phyloP scores from a whole-genome alignment of 2,113 vertebrate species.

The Paraplagusia blochii region DNA sequence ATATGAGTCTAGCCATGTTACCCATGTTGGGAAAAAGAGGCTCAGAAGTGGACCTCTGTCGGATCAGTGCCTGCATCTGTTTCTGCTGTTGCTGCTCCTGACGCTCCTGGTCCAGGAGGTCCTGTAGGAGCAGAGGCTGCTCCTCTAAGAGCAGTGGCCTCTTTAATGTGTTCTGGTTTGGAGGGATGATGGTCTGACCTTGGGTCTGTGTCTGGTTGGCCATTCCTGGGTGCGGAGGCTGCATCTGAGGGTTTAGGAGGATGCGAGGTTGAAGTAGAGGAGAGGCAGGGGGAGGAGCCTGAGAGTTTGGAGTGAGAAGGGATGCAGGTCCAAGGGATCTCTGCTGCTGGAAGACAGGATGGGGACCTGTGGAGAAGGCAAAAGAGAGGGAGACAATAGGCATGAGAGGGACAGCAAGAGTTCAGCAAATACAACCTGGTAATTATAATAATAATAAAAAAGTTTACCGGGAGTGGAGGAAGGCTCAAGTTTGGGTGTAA shows the following conservation, averaged over 20 bases:
- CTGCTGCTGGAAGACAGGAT: slow-evolving; percentile 46
- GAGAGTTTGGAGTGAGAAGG: slow-evolving; percentile 68
- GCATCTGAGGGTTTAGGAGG: slow-evolving; percentile 71
- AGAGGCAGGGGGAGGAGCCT: slow-evolving; percentile 48
- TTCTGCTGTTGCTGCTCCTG: slow-evolving; percentile 97
- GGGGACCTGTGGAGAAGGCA: slow-evolving; percentile 34
- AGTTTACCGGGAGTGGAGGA: slow-evolving; percentile 29
- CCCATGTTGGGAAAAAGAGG: slow-evolving; percentile 85
- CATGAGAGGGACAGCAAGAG: not conserved
- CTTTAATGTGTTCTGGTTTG: slow-evolving; percentile 41
- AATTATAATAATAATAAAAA: not conserved
- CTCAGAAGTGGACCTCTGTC: slow-evolving; percentile 81
- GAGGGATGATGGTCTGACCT: not conserved
- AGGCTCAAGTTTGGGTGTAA: slow-evolving; percentile 4
- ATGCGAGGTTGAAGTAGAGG: slow-evolving; percentile 57
- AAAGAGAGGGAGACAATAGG: not conserved
- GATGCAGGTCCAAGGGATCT: slow-evolving; percentile 16
- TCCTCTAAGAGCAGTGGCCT: slow-evolving; percentile 90
- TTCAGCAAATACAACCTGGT: not conserved
- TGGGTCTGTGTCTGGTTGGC: slow-evolving; percentile 50
- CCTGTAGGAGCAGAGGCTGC: slow-evolving; percentile 93
- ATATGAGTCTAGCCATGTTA: slow-evolving; percentile 54
- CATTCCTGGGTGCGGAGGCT: slow-evolving; percentile 32
- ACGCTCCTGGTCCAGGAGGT: slow-evolving; percentile 94
- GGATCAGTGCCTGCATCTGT: slow-evolving; percentile 97